Evolutionary conservation across 64 coral and sea anemone genomes (phyloP), one percentile per base, ranked within the genome.

Genomic region (Actinia equina): DNA sequence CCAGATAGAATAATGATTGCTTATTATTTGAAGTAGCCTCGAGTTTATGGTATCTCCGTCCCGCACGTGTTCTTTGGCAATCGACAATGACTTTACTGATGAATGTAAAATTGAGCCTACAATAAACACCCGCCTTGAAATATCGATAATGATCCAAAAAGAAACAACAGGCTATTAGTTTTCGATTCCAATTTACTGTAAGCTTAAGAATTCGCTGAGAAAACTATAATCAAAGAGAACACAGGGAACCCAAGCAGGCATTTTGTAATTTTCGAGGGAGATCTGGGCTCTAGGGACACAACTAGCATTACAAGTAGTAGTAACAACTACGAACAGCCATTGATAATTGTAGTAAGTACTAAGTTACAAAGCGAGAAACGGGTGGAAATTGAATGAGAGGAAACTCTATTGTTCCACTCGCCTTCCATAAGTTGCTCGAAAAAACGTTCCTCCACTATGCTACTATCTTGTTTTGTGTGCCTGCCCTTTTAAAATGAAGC

Each of bases 341-440:
- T 63, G 60, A 63, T 63, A 63, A 63, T 5, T 63, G 19, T 63
- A 63, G 60, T 63, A 63, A 19, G 60, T 63, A n/a, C 60, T 63
- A 63, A 20, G 60, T n/a, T 63, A 63, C 60, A 63, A 63, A n/a
- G 60, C 60, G 60, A 63, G 60, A 63, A 63, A 63, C 19, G 60
- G 60, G 60, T 63, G 60, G 60, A 37, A 37, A 37, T 37, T 37
- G 54, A 84, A 59, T 84, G 53, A 84, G 27, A 52, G 0, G 82
- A 84, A 30, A 84, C 52, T 18, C 37, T 84, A 7, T 84, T 59
- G 58, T 57, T 84, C 82, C 82, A 84, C 58, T 84, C 82, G 2
- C 26, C 17, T n/a, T 57, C 82, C 82, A 84, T 84, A 6, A 58
- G 54, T 30, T 84, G 52, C 23, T 46, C 82, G 7, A 84, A 59